Percentiles rank a stretch among this genome's conserved stretches.
Evolutionary conservation across 1,140 invertebrate species (phyloP).

Genomic region (Tachypleus tridentatus): DNA sequence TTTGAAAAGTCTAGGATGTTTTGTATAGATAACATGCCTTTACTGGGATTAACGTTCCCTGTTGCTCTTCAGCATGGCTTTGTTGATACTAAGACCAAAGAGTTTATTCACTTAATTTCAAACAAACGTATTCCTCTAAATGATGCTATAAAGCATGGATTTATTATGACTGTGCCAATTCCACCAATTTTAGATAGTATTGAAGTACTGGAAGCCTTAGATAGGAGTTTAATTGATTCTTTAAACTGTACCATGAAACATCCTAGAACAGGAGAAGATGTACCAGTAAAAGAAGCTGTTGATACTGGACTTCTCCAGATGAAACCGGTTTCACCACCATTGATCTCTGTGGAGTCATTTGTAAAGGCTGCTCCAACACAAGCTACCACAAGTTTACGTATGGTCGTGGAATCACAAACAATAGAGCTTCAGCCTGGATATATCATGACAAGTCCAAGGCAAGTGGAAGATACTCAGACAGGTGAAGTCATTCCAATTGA

Average conservation of each 20-base stretch:
- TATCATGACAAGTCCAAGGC: slow-evolving; percentile 2
- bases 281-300: slow-evolving; percentile 59
- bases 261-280: slow-evolving; percentile 49
- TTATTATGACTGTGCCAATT: slow-evolving; percentile 36
- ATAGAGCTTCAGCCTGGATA: slow-evolving; percentile 1
- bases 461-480: slow-evolving; percentile 48
- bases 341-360: background rate
- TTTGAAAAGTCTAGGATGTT: slow-evolving; percentile 7
- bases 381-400: background rate
- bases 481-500: slow-evolving; percentile 61
- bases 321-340: background rate
- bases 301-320: slow-evolving; percentile 51
- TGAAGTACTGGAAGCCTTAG: slow-evolving; percentile 51
- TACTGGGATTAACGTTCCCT: slow-evolving; percentile 59
- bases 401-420: slow-evolving; percentile 3
- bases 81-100: slow-evolving; percentile 52
- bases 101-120: slow-evolving; percentile 62
- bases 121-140: slow-evolving; percentile 55
- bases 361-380: background rate
- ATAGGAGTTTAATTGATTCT: slow-evolving; percentile 56
- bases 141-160: slow-evolving; percentile 61
- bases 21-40: slow-evolving; percentile 38
- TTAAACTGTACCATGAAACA: slow-evolving; percentile 54
- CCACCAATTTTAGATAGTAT: slow-evolving; percentile 40
- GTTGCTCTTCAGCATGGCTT: slow-evolving; percentile 66